Percentiles rank a stretch among this genome's conserved stretches.
phyloP scores from a whole-genome alignment of 2,113 vertebrate genomes.

The Siphamia tubifer region DNA sequence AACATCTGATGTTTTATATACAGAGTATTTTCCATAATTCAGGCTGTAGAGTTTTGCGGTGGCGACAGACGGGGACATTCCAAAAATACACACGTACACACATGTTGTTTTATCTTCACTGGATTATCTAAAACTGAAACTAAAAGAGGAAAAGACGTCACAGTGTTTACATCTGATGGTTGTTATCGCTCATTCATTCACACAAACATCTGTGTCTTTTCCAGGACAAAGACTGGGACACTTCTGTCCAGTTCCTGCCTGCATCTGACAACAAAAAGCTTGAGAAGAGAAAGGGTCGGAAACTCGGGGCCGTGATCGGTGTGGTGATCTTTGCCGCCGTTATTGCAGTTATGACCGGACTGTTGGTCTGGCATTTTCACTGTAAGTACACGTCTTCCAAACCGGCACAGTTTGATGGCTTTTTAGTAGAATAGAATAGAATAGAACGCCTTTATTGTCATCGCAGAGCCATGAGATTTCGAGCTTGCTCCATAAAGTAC shows the following conservation, averaged over 20 bases:
- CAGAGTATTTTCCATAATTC: not conserved
- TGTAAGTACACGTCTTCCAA: conserved; percentile 64
- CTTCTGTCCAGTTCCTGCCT: conserved; percentile 74
- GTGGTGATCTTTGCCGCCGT: conserved; percentile 65
- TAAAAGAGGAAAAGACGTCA: not conserved
- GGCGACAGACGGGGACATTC: conserved; percentile 10
- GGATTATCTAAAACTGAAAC: not conserved
- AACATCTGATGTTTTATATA: not conserved
- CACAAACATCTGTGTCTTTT: not conserved
- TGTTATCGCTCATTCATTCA: no score
- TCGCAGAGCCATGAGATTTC: no score
- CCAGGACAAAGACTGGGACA: conserved; percentile 75
- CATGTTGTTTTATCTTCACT: not conserved
- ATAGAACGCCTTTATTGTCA: no score
- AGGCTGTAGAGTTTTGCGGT: not conserved
- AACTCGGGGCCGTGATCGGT: conserved; percentile 61
- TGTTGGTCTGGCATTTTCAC: conserved; percentile 83
- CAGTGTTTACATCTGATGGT: not conserved
- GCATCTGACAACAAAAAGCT: conserved; percentile 70
- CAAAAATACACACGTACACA: conserved; percentile 8
- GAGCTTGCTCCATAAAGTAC: no score
- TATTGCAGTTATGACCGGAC: conserved; percentile 71
- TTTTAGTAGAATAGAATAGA: no score
- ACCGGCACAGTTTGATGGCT: no score
- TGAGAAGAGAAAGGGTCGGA: conserved; percentile 77